These are phyloP conservation scores for Drosophila acutilabella DNA, from an alignment of 2,888 invertebrate genomes.

Conservation along the genomic window DNA sequence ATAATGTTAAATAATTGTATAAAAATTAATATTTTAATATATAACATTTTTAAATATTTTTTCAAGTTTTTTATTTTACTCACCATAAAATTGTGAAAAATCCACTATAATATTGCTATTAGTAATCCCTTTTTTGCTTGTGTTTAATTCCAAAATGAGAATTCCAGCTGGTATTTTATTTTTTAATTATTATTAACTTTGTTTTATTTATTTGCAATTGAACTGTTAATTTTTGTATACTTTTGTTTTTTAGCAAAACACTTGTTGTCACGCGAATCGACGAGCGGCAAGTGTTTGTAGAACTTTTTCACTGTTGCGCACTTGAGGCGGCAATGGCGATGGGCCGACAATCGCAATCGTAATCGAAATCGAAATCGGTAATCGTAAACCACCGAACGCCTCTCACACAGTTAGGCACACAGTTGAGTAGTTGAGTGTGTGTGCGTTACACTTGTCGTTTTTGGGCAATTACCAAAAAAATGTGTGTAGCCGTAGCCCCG, in stretches of 20 bases:
- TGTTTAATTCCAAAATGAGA: conserved; percentile 37
- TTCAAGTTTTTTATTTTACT: conserved; percentile 23
- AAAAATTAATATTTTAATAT: too few species aligned
- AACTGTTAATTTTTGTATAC: neutral
- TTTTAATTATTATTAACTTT: neutral
- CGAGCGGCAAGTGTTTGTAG: conserved; percentile 65
- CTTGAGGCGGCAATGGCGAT: conserved; percentile 11
- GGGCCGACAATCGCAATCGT: too few species aligned
- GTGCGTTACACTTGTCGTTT: conserved; percentile 49
- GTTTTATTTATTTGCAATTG: neutral
- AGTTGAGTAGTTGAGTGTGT: neutral
- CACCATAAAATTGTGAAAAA: conserved; percentile 59
- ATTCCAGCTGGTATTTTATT: conserved; percentile 13
- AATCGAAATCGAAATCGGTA: conserved; percentile 27
- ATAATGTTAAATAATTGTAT: too few species aligned
- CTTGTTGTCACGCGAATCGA: conserved; percentile 64
- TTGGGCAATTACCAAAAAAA: conserved; percentile 44
- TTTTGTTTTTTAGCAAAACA: conserved; percentile 35
- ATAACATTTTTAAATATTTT: neutral
- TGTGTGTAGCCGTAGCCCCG: conserved; percentile 38
- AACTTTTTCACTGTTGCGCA: conserved; percentile 59
- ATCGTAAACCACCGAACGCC: conserved; percentile 26
- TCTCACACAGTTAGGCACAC: neutral
- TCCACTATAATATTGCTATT: conserved; percentile 21
- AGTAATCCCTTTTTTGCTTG: conserved; percentile 11